These are phyloP conservation scores for Darevskia mixta DNA, from an alignment of 2,797 vertebrate species.

Conservation along the genomic window DNA sequence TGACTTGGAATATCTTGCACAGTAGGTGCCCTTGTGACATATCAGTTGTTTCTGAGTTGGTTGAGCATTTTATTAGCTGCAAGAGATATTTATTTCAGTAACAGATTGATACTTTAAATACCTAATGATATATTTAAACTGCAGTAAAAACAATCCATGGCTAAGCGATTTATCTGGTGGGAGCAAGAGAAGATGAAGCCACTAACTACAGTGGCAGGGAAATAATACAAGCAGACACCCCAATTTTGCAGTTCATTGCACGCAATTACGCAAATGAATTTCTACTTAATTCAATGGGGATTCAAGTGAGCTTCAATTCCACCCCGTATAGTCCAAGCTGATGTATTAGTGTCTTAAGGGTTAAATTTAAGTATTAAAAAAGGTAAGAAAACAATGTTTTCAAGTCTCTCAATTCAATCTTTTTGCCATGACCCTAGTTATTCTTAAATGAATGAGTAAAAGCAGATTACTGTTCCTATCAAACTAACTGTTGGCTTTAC, in stretches of 20 bases:
- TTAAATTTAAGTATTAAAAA: background rate
- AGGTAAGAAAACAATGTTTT: background rate
- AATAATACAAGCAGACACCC: slow-evolving; percentile 37
- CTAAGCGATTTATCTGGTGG: background rate
- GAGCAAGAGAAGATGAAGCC: background rate
- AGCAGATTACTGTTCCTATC: background rate
- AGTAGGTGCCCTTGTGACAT: slow-evolving; percentile 22
- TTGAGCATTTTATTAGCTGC: slow-evolving; percentile 43
- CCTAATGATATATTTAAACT: slow-evolving; percentile 25
- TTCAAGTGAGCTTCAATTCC: slow-evolving; percentile 35
- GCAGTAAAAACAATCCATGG: slow-evolving; percentile 9
- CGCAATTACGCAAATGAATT: slow-evolving; percentile 18
- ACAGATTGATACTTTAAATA: slow-evolving; percentile 28
- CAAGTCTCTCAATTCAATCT: slow-evolving; percentile 8
- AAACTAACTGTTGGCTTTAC: slow-evolving; percentile 23
- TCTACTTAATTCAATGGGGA: slow-evolving; percentile 37
- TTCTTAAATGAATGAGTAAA: slow-evolving; percentile 10
- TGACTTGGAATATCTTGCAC: slow-evolving; percentile 41
- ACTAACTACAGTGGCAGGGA: background rate
- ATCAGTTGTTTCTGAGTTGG: slow-evolving; percentile 32
- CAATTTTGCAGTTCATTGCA: slow-evolving; percentile 39
- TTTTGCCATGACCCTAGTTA: background rate
- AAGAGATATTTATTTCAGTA: slow-evolving; percentile 54
- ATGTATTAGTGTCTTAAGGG: slow-evolving; percentile 34
- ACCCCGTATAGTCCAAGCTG: slow-evolving; percentile 8